Conservation (phyloP, 1,140 invertebrate genomes). For the Melanaphis sacchari region DNA sequence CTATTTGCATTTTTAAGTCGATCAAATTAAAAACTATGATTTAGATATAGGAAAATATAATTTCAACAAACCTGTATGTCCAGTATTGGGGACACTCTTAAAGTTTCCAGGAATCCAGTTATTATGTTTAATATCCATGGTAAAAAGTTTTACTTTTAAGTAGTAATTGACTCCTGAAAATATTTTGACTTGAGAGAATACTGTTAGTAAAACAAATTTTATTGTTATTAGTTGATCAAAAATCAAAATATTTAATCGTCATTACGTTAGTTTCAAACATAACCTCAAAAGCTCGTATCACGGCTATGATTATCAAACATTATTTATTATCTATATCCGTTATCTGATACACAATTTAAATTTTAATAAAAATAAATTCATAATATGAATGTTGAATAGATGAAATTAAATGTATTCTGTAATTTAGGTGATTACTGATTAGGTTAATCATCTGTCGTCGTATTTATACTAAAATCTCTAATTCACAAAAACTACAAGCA, state of each 20-base stretch:
- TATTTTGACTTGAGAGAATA: background rate
- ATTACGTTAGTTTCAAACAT: constrained; percentile 14
- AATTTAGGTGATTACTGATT: too few species aligned
- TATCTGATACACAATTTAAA: too few species aligned
- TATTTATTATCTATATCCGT: too few species aligned
- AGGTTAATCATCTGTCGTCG: too few species aligned
- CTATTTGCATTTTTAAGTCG: background rate
- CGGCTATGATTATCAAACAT: too few species aligned
- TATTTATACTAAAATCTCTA: too few species aligned
- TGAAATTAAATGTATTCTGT: too few species aligned
- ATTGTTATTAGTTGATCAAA: background rate
- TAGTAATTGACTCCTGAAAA: background rate
- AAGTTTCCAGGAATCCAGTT: constrained; percentile 45
- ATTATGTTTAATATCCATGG: background rate
- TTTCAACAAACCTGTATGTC: constrained; percentile 20
- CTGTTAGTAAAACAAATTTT: too few species aligned
- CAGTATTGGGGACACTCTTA: constrained; percentile 19
- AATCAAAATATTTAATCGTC: constrained; percentile 13
- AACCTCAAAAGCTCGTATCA: background rate
- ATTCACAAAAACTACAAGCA: too few species aligned
- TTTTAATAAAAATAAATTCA: too few species aligned
- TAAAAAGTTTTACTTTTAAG: background rate
- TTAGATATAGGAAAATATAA: background rate
- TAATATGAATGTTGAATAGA: too few species aligned
- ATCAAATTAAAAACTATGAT: background rate